phyloP scores from a whole-genome alignment of 2,113 vertebrate genomes.

The Chiloscyllium plagiosum region DNA sequence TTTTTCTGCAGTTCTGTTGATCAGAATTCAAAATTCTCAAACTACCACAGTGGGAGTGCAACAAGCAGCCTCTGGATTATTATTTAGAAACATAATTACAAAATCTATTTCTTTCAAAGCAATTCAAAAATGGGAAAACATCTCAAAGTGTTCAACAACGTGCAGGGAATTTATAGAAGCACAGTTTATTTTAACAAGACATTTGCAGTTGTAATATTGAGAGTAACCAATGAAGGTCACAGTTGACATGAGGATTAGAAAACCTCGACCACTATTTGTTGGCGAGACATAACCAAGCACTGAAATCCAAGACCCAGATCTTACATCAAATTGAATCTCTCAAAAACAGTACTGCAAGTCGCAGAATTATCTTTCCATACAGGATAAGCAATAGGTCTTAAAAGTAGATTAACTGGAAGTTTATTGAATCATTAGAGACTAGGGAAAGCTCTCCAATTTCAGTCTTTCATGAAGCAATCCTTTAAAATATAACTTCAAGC shows the following conservation, averaged over 20 bases:
- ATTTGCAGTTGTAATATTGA: not conserved
- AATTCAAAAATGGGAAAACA: not conserved
- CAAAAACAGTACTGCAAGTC: not conserved
- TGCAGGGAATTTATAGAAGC: not conserved
- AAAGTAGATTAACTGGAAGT: not conserved
- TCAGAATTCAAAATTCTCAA: not conserved
- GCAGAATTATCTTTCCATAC: not conserved
- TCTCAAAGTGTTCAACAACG: too few species aligned
- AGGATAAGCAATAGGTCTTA: not conserved
- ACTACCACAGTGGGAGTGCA: not conserved
- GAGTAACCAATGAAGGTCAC: not conserved
- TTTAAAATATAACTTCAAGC: not conserved
- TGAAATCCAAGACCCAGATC: not conserved
- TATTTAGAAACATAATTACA: not conserved
- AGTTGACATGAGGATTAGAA: not conserved
- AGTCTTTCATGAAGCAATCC: not conserved
- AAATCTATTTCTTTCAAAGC: not conserved
- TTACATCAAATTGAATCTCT: not conserved
- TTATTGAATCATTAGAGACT: not conserved
- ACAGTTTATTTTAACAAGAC: not conserved
- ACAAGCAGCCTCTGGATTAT: not conserved
- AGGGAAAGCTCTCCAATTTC: not conserved
- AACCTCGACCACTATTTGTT: not conserved
- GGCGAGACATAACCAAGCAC: not conserved
- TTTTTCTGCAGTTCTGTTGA: not conserved